phyloP scores from a whole-genome alignment of 2,797 vertebrate genomes.

The Coilia nasus region DNA sequence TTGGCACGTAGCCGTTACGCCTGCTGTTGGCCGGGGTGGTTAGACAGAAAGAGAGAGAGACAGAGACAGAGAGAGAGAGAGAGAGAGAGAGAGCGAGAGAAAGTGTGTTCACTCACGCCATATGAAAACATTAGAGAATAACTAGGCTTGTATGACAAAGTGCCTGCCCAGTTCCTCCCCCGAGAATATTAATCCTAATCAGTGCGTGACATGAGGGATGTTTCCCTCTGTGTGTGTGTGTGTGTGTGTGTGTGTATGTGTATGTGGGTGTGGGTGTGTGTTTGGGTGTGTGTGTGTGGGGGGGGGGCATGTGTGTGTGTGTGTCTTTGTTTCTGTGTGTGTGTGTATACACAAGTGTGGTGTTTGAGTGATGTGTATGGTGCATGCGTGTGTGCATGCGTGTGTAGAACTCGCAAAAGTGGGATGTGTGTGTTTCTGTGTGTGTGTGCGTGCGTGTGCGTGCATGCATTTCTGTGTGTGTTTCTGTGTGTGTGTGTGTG shows the following conservation, averaged over 20 bases:
- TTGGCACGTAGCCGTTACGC: not conserved
- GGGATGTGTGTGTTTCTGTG: no score
- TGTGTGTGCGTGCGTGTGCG: no score
- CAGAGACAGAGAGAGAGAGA: constrained; percentile 2
- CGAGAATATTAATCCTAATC: constrained; percentile 57
- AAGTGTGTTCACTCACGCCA: constrained; percentile 23
- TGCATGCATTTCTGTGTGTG: no score
- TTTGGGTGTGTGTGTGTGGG: not conserved
- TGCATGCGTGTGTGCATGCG: not conserved
- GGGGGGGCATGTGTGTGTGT: no score
- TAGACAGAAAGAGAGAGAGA: not conserved
- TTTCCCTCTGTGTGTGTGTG: constrained; percentile 27
- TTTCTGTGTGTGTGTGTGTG: no score
- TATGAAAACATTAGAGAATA: constrained; percentile 44
- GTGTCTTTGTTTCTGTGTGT: no score
- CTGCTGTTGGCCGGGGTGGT: not conserved
- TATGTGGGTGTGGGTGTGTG: not conserved
- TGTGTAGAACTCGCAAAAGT: no score
- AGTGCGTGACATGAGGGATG: constrained; percentile 39
- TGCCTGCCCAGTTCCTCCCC: constrained; percentile 48
- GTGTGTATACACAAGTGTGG: not conserved
- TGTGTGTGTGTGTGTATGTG: constrained; percentile 12
- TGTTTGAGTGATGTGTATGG: not conserved
- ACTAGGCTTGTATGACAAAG: constrained; percentile 47
- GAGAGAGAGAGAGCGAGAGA: constrained; percentile 13